These are phyloP conservation scores for Megalopta genalis DNA, from an alignment of 1,140 invertebrate genomes.

Conservation along the genomic window DNA sequence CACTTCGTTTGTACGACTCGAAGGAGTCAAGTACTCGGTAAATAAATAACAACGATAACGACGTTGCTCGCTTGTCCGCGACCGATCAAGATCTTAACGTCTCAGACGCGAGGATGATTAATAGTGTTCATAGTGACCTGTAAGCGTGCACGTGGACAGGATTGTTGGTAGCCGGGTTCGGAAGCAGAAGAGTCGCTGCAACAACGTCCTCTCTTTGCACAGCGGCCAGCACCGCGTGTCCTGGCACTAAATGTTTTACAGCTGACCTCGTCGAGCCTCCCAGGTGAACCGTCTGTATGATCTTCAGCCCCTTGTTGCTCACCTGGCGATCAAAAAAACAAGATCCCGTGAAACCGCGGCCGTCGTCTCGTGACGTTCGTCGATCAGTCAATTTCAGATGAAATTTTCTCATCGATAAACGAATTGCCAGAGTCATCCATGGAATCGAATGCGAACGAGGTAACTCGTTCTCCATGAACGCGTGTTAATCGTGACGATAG, in stretches of 20 bases:
- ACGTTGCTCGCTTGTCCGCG: too few species aligned
- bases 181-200: constrained; percentile 92
- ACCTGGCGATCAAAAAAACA: constrained; percentile 82
- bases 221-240: constrained; percentile 93
- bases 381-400: too few species aligned
- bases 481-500: too few species aligned
- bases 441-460: too few species aligned
- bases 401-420: too few species aligned
- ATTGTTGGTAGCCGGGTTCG: constrained; percentile 94
- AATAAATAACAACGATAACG: too few species aligned
- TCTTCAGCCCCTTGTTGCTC: constrained; percentile 95
- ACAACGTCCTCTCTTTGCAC: constrained; percentile 94
- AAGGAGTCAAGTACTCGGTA: too few species aligned
- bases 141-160: constrained; percentile 95
- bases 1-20: too few species aligned
- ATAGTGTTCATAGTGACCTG: constrained; percentile 75
- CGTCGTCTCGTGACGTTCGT: neutral
- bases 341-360: constrained; percentile 14
- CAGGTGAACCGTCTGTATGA: constrained; percentile 89
- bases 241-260: constrained; percentile 97
- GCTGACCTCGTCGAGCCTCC: constrained; percentile 81
- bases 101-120: neutral
- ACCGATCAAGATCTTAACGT: too few species aligned
- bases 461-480: too few species aligned
- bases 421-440: too few species aligned